Evolutionary conservation across 2,113 vertebrate genomes (phyloP), one percentile per base, ranked within the genome.

Genomic region (Xenotilapia flavipinnis): DNA sequence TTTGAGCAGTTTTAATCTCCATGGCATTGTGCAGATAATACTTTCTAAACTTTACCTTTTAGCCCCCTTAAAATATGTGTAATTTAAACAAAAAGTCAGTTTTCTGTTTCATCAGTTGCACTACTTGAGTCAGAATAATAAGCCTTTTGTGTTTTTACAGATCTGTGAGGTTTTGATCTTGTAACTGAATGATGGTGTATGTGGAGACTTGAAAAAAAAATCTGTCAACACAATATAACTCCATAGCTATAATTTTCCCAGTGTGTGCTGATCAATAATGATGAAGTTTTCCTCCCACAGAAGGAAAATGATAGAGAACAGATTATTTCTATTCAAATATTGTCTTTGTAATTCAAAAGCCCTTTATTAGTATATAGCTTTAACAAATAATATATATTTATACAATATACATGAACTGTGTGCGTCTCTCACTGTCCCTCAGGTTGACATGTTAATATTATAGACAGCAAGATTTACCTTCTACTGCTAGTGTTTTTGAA

Each of bases 161-260:
- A 77, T 68, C 80, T 84, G 53, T 3, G 49, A 53, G 42, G 49
- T 65, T 79, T 87, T 68, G 45, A 87, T 85, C 28, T 21, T 7
- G 53, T 77, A 5, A 79, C 31, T 38, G 5, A 58, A 81, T 83
- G 4, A 89, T 81, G 79, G 87, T 87, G 62, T 82, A 90, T 90
- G 83, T 85, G 80, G 82, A 62, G 53, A 86, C 42, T 62, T 83
- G 11, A 51, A n/a, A 53, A 86, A 58, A 86, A 86, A 58, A 47
- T 51, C 62, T 40, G 85, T 91, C 70, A 85, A 65, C 14, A 82
- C 92, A 88, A 92, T 86, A 79, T 77, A 75, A 33, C 73, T 17
- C 28, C 83, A 87, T 89, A 92, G 62, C 40, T 86, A 49, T 91
- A 70, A 84, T 91, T 92, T 90, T 75, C 55, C 86, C 80, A 86